phyloP scores from a whole-genome alignment of 1,140 invertebrate genomes.

The Watersipora subatra region DNA sequence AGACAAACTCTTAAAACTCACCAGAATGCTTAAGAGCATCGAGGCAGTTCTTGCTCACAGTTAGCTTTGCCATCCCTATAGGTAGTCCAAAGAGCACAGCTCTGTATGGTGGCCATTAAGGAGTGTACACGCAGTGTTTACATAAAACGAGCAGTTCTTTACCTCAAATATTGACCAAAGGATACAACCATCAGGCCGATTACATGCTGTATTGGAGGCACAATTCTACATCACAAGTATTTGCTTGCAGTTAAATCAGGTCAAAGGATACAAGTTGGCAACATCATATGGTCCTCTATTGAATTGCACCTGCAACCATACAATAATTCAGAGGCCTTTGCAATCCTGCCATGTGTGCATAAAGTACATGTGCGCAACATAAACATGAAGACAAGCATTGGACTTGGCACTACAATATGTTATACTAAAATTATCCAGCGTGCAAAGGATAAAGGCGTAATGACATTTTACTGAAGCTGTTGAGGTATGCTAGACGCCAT shows the following conservation, averaged over 20 bases:
- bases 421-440: not conserved
- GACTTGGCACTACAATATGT: not conserved
- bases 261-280: not conserved
- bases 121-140: not conserved
- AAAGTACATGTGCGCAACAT: no score
- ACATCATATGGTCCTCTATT: not conserved
- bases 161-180: not conserved
- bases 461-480: not conserved
- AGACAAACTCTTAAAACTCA: not conserved
- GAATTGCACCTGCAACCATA: not conserved
- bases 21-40: not conserved
- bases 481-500: not conserved
- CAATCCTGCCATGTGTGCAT: no score
- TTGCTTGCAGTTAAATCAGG: no score
- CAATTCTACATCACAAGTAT: no score
- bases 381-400: not conserved
- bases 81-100: not conserved
- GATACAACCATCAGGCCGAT: not conserved
- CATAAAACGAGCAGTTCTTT: not conserved
- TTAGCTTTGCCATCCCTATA: not conserved
- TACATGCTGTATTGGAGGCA: no score
- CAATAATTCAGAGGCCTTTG: no score
- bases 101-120: not conserved
- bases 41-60: not conserved
- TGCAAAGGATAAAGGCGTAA: not conserved